These are phyloP conservation scores for Pseudorectes ferrugineus DNA, from an alignment of 2,113 vertebrate species.

Conservation along the genomic window DNA sequence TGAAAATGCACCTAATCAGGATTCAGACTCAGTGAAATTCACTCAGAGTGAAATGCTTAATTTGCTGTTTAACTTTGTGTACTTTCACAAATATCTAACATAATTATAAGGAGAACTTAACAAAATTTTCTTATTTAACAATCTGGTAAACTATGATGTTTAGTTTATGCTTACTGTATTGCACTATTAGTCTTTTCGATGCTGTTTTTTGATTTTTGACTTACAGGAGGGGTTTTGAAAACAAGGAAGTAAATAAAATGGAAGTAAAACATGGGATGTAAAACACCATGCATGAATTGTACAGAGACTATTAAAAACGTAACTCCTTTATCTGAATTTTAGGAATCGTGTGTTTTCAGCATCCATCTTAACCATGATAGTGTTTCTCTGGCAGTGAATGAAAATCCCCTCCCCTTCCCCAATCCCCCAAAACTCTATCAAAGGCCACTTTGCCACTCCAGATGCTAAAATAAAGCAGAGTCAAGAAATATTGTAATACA, in stretches of 20 bases:
- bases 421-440: background rate
- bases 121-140: background rate
- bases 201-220: background rate
- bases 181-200: background rate
- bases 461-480: background rate
- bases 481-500: background rate
- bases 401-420: accelerated
- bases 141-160: background rate
- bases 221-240: background rate
- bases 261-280: background rate
- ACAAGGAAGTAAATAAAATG: background rate
- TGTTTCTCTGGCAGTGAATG: background rate
- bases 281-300: background rate
- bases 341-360: background rate
- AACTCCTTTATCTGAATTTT: background rate
- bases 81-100: background rate
- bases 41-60: background rate
- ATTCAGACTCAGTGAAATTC: background rate
- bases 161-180: background rate
- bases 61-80: background rate
- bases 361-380: background rate
- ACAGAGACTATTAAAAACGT: background rate
- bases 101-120: background rate
- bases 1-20: background rate
- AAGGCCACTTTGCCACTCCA: background rate